These are phyloP conservation scores for Pherbina coryleti DNA, from an alignment of 2,888 invertebrate species.

Conservation along the genomic window DNA sequence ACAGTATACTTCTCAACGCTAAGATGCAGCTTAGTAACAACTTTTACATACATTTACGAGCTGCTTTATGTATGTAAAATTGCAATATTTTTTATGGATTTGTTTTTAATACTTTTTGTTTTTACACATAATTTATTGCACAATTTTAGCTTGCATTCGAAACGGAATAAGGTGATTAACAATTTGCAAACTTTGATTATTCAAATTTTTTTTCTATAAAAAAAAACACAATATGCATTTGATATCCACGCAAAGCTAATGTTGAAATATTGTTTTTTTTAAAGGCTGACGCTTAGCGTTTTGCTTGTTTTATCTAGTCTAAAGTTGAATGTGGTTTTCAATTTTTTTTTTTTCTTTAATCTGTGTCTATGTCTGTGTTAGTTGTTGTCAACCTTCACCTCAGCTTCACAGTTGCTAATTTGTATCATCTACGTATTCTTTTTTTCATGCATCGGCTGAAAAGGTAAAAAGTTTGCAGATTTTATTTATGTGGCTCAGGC, in stretches of 20 bases:
- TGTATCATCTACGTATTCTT: background rate
- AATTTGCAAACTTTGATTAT: slow-evolving; percentile 34
- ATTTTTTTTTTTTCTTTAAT: background rate
- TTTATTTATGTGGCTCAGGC: background rate
- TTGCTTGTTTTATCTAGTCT: background rate
- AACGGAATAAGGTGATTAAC: slow-evolving; percentile 52
- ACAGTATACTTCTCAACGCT: background rate
- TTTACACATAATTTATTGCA: slow-evolving; percentile 4
- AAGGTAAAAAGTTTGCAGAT: background rate
- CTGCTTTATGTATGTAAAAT: background rate
- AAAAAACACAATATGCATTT: background rate
- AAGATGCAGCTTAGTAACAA: background rate
- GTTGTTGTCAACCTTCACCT: background rate
- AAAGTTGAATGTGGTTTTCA: background rate
- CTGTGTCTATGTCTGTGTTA: background rate
- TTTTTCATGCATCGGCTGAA: background rate
- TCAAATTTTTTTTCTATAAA: background rate
- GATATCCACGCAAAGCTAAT: background rate
- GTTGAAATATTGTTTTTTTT: background rate
- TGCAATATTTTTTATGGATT: background rate
- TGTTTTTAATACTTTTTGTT: background rate
- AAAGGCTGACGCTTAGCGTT: background rate
- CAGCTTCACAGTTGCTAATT: background rate
- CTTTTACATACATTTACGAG: background rate
- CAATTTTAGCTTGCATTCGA: slow-evolving; percentile 40